Evolutionary conservation across 2,888 invertebrate species (phyloP), one percentile per base, ranked within the genome.

Genomic region (Pyrocoelia pectoralis): DNA sequence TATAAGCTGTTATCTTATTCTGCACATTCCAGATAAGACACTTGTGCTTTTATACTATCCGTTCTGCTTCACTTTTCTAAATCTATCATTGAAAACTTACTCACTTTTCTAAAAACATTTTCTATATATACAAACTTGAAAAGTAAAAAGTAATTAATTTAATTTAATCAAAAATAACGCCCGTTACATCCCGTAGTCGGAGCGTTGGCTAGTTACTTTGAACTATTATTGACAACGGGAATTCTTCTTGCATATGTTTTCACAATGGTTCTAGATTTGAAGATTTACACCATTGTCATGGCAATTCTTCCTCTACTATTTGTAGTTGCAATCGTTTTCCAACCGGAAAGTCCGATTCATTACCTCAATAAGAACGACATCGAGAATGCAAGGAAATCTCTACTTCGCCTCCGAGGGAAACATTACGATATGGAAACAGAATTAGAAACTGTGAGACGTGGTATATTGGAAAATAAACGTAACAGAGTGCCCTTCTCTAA

Each of bases 271-370:
- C 13, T 19, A 1, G 60, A 55, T 10, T 60, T 64, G 13, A 49
- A 50, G 10, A 50, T 70, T 65, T 79, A 76, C 57, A 79, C 92
- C 3, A 79, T 90, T 1, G 80, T 89, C 14, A 91, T 90, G 68
- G 85, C 86, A 0, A 66, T 85, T 0, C 80, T 91, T 1, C 89
- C 94, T 0, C 74, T 93, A 1, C 69, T 92, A 4, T 91, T 93
- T 72, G 87, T 88, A 0, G 67, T 84, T 0, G 80, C 89, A 3
- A 91, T 94, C 79, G 84, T 89, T 69, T 90, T 92, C 72, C 92
- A 95, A 88, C 97, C 96, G 0, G 96, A 97, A 80, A 88, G 92
- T 10, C 96, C 97, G 0, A 86, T 87, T 29, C 93, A 85, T 78
- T 84, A 89, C 69, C 84, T 93, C 65, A 83, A 85, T 55, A 89